These are phyloP conservation scores for Boloria selene DNA, from an alignment of 2,888 invertebrate genomes.

Conservation along the genomic window DNA sequence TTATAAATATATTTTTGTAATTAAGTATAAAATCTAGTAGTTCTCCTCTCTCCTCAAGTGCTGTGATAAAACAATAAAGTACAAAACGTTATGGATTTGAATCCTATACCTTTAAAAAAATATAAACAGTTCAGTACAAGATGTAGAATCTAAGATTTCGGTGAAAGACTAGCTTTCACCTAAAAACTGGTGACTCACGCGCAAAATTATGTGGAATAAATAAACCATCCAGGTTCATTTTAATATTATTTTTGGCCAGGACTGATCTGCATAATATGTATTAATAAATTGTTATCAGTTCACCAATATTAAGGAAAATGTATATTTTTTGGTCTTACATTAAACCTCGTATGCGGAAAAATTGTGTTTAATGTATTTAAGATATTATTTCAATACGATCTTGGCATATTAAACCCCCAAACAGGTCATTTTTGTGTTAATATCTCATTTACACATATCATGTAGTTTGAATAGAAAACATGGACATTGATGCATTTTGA, in stretches of 20 bases:
- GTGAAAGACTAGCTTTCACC: constrained; percentile 21
- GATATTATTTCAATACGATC: no score
- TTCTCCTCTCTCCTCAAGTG: no score
- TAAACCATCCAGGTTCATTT: constrained; percentile 14
- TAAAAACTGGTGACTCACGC: constrained; percentile 26
- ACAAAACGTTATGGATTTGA: no score
- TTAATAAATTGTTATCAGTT: not conserved
- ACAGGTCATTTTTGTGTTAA: constrained; percentile 8
- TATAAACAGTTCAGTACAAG: not conserved
- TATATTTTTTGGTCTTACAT: no score
- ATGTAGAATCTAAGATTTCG: not conserved
- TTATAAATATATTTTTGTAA: no score
- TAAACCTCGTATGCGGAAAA: no score
- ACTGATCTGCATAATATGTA: constrained; percentile 1
- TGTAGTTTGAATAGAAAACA: constrained; percentile 17
- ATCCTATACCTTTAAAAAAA: no score
- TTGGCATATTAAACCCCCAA: no score
- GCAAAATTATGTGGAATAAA: constrained; percentile 29
- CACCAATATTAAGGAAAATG: no score
- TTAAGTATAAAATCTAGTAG: no score
- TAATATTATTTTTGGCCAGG: constrained; percentile 5
- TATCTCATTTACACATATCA: constrained; percentile 15
- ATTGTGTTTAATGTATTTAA: no score
- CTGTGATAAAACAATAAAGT: no score
- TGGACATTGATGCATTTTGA: constrained; percentile 12